Base-by-base conservation (phyloP, 37 sponge, comb jelly and placozoan genomes). In the Chondrilla cf. caribensis region DNA sequence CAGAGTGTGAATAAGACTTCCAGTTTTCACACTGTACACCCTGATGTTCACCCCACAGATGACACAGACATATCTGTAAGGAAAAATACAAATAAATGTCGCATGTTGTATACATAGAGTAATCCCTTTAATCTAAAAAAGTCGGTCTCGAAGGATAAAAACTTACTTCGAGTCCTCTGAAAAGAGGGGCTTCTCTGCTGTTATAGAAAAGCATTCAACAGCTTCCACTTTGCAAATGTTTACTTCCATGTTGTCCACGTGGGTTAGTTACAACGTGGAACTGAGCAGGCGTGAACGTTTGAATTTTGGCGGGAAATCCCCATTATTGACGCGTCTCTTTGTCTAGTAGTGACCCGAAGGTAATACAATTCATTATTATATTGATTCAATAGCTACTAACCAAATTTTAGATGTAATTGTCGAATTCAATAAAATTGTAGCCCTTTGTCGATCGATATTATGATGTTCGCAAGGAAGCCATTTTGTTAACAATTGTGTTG, bases 111-210 rank as follows among this genome's bases (percentile, higher is more conserved):
- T 17, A 17, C 57, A 19, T 19, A 55, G 17, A 11, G 11, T 7
- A 62, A 62, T 62, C 15, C 6, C 29, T 62, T 9, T n/a, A 29
- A n/a, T 62, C 22, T 15, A 62, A 19, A 62, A 62, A 62, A n/a
- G 22, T 62, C 51, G 11, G 7, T 81, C 3, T 28, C 7, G 38
- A 21, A 8, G 42, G n/a, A 40, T 14, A 72, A 29, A 8, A 8
- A n/a, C 84, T 77, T 81, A 91, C 92, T 78, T 91, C 42, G 60
- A 78, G 31, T 91, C 85, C 28, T 84, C 35, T 21, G 92, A 84
- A 54, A 84, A 87, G 24, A 79, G 31, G 8, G 54, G 54, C 79
- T 79, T 90, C 17, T 54, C n/a, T 54, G 79, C 25, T 2, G 44
- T 21, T 18, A 73, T 73, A 3, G n/a, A 8, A 73, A 39, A 73